phyloP scores from a whole-genome alignment of 2,888 invertebrate species.

The Eustalomyia histrio region DNA sequence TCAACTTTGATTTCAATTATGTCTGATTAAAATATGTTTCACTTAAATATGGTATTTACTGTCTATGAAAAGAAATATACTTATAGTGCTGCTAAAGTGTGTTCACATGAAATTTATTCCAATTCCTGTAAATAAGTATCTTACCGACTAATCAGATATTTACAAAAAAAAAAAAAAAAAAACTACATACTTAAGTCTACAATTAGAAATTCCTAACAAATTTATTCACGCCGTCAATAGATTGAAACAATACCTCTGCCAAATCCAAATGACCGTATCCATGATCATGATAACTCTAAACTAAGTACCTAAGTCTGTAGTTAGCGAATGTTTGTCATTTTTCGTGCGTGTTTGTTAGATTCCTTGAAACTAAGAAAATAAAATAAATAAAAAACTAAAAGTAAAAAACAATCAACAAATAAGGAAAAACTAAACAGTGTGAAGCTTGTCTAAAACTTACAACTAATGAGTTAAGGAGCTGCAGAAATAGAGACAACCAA shows the following conservation, averaged over 20 bases:
- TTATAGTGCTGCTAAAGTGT: too few species aligned
- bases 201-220: slow-evolving; percentile 71
- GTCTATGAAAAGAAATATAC: too few species aligned
- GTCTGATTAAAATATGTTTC: too few species aligned
- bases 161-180: neutral
- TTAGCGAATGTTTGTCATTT: slow-evolving; percentile 63
- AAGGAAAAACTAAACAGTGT: slow-evolving; percentile 44
- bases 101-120: neutral
- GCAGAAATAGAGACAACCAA: neutral
- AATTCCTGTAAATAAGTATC: neutral
- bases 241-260: slow-evolving; percentile 17
- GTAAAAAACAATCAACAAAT: slow-evolving; percentile 23
- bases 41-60: too few species aligned
- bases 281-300: slow-evolving; percentile 30
- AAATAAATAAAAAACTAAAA: neutral
- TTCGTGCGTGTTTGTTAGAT: slow-evolving; percentile 58
- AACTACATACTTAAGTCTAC: slow-evolving; percentile 31
- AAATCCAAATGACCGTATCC: slow-evolving; percentile 30
- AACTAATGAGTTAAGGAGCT: slow-evolving; percentile 55
- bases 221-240: slow-evolving; percentile 67
- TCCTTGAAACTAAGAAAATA: neutral
- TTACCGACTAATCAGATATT: slow-evolving; percentile 9
- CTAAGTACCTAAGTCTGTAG: slow-evolving; percentile 33
- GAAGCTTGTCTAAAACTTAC: slow-evolving; percentile 48
- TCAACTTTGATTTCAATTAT: too few species aligned